Evolutionary conservation across 2,797 vertebrate species (phyloP).

Genomic region (Scyliorhinus canicula): DNA sequence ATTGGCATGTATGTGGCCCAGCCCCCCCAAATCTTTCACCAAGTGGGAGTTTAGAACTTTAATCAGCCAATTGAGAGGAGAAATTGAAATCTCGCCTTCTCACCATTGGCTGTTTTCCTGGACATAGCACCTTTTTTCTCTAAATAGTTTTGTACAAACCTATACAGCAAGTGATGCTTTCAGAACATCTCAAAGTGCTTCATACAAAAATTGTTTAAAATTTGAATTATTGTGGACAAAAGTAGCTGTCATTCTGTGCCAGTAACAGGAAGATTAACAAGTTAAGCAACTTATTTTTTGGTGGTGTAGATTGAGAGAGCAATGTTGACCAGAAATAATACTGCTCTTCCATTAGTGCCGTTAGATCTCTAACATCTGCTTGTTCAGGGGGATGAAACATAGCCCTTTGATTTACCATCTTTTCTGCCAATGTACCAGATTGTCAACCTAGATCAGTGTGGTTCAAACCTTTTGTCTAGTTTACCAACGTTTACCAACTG

Average conservation of each 20-base stretch:
- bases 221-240: background rate
- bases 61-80: background rate
- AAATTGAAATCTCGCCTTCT: background rate
- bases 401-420: background rate
- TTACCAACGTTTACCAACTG: too few relatives aligned
- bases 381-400: background rate
- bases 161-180: background rate
- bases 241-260: background rate
- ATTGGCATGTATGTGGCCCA: background rate
- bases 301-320: background rate
- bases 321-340: background rate
- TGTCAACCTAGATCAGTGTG: background rate
- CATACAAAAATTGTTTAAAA: background rate
- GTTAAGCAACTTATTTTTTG: background rate
- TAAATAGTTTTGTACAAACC: background rate
- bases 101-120: background rate
- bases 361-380: background rate
- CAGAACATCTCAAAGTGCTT: background rate
- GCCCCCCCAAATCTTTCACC: too few relatives aligned
- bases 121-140: background rate
- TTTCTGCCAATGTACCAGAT: background rate
- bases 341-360: background rate
- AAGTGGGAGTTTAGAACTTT: background rate
- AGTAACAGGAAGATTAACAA: background rate
- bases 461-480: too few relatives aligned